Percentiles rank a stretch among this genome's conserved stretches.
Conservation (phyloP, 2,888 invertebrate species). For the Physocephala rufipes region DNA sequence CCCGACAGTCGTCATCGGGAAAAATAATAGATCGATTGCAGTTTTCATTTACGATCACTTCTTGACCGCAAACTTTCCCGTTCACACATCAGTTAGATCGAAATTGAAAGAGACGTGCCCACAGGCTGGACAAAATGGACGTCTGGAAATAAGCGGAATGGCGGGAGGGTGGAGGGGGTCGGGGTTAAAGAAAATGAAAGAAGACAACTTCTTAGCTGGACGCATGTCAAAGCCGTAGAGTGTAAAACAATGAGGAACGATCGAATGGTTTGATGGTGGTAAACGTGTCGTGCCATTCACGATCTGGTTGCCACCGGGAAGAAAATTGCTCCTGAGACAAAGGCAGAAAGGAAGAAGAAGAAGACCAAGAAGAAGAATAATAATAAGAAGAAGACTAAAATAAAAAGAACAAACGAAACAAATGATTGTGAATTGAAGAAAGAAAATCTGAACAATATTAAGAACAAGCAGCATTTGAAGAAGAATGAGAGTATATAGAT, state of each 20-base stretch:
- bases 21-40: conserved; percentile 33
- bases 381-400: too few species aligned
- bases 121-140: not conserved
- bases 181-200: not conserved
- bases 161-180: not conserved
- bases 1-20: not conserved
- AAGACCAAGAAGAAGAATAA: not conserved
- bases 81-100: conserved; percentile 29
- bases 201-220: conserved; percentile 11
- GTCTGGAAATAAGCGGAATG: not conserved
- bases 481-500: too few species aligned
- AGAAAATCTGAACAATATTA: too few species aligned
- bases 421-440: too few species aligned
- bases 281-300: not conserved
- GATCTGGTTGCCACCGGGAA: conserved; percentile 5
- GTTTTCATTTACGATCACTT: conserved; percentile 33
- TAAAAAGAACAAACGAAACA: too few species aligned
- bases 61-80: conserved; percentile 37
- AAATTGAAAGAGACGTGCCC: conserved; percentile 28
- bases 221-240: conserved; percentile 23
- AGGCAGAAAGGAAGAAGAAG: conserved; percentile 1
- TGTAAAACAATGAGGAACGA: conserved; percentile 18
- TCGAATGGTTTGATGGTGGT: not conserved
- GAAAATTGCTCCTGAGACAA: conserved; percentile 9
- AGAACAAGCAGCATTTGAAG: too few species aligned